phyloP scores from a whole-genome alignment of 2,888 invertebrate species.

The Cephus spinipes region DNA sequence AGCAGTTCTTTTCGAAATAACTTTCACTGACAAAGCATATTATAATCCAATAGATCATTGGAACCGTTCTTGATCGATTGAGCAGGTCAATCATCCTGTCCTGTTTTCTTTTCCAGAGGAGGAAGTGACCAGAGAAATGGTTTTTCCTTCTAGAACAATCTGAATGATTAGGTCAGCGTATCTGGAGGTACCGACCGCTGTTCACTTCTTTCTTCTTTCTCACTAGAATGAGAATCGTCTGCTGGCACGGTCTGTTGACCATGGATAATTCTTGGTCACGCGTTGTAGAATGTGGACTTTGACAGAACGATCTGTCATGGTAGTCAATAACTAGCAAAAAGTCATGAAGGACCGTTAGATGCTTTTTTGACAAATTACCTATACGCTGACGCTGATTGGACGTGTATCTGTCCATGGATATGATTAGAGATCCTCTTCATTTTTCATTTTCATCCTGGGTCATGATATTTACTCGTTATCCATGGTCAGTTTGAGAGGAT shows the following conservation, averaged over 20 bases:
- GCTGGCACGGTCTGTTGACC: not conserved
- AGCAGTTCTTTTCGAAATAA: not conserved
- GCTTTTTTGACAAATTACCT: not conserved
- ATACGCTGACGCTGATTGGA: not conserved
- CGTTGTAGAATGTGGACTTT: not conserved
- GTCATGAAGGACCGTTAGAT: not conserved
- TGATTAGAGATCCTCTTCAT: not conserved
- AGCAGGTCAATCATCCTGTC: not conserved
- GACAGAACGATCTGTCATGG: not conserved
- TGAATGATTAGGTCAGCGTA: not conserved
- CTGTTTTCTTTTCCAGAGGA: not conserved
- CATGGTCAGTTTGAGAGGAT: not conserved
- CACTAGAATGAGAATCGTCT: not conserved
- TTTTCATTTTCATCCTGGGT: not conserved
- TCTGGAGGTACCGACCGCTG: not conserved
- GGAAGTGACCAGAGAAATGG: not conserved
- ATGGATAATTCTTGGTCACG: not conserved
- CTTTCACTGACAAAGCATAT: not conserved
- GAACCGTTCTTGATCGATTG: not conserved
- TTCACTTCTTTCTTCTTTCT: not conserved
- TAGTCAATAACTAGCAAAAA: not conserved
- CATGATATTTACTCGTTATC: not conserved
- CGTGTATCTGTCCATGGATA: not conserved
- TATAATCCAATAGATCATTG: not conserved
- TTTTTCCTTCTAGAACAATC: not conserved